Percentiles rank a stretch among this genome's conserved stretches.
phyloP scores from a whole-genome alignment of 2,797 vertebrate genomes.

The Anguilla marmorata region DNA sequence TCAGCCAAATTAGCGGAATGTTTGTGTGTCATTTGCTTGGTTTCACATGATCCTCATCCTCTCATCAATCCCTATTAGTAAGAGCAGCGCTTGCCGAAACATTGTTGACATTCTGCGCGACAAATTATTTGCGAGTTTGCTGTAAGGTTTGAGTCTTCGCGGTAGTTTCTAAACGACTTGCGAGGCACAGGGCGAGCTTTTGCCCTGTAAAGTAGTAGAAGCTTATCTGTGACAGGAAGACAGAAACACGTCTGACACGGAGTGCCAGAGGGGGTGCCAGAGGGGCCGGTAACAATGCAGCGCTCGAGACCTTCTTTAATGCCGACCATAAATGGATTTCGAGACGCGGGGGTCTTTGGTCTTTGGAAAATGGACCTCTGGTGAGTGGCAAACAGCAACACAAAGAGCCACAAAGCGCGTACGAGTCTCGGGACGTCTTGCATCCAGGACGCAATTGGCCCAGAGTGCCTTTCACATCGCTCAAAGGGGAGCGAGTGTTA shows the following conservation, averaged over 20 bases:
- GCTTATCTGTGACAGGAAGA: neutral
- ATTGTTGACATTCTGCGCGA: neutral
- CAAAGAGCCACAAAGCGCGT: neutral
- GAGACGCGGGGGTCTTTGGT: slow-evolving; percentile 48
- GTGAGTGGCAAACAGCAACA: slow-evolving; percentile 1
- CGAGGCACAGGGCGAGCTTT: neutral
- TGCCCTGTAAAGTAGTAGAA: neutral
- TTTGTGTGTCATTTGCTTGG: neutral
- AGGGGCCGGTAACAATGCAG: slow-evolving; percentile 59
- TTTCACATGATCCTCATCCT: neutral
- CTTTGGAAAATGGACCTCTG: slow-evolving; percentile 37
- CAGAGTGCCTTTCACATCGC: neutral
- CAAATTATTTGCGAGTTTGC: neutral
- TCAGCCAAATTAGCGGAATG: slow-evolving; percentile 7
- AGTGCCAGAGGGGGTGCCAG: slow-evolving; percentile 60
- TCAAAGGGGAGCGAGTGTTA: neutral
- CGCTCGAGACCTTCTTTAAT: slow-evolving; percentile 59
- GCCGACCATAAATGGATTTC: slow-evolving; percentile 52
- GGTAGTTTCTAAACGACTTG: neutral
- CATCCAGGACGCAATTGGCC: neutral
- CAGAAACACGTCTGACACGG: slow-evolving; percentile 42
- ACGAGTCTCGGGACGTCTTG: neutral
- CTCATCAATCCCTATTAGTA: slow-evolving; percentile 12
- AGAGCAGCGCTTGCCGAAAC: neutral
- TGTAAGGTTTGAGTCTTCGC: neutral